Evolutionary conservation across 2,113 vertebrate species (phyloP).

Genomic region (Podarcis muralis): DNA sequence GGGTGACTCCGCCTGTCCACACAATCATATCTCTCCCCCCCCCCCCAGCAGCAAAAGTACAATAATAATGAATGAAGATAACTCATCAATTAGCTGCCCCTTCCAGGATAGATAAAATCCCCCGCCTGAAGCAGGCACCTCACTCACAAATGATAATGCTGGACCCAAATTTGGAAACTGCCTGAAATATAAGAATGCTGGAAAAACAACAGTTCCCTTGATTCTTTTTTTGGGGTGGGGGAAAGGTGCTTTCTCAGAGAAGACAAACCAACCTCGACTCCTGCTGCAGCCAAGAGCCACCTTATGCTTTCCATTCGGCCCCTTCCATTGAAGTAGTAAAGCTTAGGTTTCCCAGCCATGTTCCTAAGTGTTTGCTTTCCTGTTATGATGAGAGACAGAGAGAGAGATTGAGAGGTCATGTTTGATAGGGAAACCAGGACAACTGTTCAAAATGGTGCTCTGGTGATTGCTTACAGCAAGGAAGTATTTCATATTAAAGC

Average conservation of each 20-base stretch:
- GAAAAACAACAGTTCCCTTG: no score
- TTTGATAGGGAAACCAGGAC: background rate
- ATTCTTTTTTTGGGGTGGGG: no score
- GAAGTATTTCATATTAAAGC: background rate
- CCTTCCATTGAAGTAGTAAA: constrained; percentile 80
- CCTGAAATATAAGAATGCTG: background rate
- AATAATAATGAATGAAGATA: no score
- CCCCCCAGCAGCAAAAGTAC: background rate
- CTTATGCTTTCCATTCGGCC: constrained; percentile 85
- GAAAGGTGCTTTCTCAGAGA: background rate
- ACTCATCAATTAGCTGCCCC: background rate
- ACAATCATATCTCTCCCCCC: no score
- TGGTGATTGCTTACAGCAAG: background rate
- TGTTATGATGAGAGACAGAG: background rate
- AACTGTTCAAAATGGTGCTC: background rate
- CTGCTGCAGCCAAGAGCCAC: constrained; percentile 81
- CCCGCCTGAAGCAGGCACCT: background rate
- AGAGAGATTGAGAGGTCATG: background rate
- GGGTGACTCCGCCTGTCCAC: no score
- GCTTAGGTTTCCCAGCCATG: constrained; percentile 79
- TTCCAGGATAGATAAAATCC: background rate
- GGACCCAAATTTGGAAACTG: background rate
- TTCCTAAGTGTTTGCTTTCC: background rate
- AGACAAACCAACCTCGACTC: constrained; percentile 75
- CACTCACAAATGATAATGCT: background rate